Conservation (phyloP, 2,888 invertebrate species). For the Amiota minor region DNA sequence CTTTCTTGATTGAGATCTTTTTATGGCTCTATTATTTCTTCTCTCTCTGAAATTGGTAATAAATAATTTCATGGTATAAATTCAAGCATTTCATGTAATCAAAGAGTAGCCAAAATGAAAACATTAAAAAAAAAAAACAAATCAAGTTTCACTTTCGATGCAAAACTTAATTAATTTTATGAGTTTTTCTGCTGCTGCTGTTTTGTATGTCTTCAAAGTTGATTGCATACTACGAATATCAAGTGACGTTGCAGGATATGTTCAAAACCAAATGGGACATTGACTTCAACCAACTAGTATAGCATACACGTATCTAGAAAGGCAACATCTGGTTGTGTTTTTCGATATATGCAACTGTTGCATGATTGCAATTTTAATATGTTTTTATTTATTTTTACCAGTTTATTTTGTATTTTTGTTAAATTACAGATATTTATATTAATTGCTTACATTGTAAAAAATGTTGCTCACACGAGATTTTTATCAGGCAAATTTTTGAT, state of each 20-base stretch:
- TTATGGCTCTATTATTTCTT: background rate
- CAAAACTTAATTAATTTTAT: slow-evolving; percentile 58
- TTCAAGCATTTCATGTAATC: background rate
- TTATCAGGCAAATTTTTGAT: slow-evolving; percentile 56
- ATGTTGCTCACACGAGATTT: slow-evolving; percentile 44
- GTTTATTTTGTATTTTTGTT: slow-evolving; percentile 39
- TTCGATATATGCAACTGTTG: slow-evolving; percentile 22
- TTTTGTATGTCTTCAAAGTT: slow-evolving; percentile 36
- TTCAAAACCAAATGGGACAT: slow-evolving; percentile 37
- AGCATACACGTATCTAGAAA: background rate
- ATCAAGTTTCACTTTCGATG: slow-evolving; percentile 57
- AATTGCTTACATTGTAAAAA: slow-evolving; percentile 49
- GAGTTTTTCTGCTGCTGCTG: slow-evolving; percentile 28
- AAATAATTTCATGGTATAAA: no score
- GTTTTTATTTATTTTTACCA: slow-evolving; percentile 1
- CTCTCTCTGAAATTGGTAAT: no score
- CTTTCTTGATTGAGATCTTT: no score
- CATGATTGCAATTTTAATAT: slow-evolving; percentile 13
- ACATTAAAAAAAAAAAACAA: slow-evolving; percentile 8
- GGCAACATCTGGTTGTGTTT: background rate
- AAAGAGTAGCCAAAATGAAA: background rate
- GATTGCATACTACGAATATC: slow-evolving; percentile 29
- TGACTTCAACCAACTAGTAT: background rate
- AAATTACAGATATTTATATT: slow-evolving; percentile 57
- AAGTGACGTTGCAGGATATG: slow-evolving; percentile 39